Evolutionary conservation across 2,797 vertebrate genomes (phyloP).

Genomic region (Argyrosomus regius): DNA sequence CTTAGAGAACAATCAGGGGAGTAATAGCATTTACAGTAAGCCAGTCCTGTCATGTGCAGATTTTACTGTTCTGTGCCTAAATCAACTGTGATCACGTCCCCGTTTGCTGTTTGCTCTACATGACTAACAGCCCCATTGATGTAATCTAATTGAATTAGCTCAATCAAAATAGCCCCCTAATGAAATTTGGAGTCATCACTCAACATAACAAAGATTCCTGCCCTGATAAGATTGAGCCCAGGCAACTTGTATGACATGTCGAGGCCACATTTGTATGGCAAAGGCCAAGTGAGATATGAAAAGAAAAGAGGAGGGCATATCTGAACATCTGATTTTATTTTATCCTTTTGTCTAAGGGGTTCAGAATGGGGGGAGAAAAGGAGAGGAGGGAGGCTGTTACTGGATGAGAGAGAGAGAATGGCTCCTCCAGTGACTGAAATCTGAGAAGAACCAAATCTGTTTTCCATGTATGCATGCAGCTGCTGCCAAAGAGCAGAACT

Average conservation of each 20-base stretch:
- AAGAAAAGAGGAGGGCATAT: conserved; percentile 54
- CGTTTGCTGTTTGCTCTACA: conserved; percentile 68
- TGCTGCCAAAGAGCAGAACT: conserved; percentile 80
- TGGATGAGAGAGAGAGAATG: conserved; percentile 77
- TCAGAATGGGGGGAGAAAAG: neutral
- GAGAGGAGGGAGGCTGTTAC: conserved; percentile 57
- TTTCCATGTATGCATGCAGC: conserved; percentile 84
- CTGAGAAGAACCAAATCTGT: conserved; percentile 84
- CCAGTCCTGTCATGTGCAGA: conserved; percentile 48
- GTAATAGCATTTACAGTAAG: conserved; percentile 53
- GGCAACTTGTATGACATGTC: conserved; percentile 41
- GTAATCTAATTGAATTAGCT: conserved; percentile 74
- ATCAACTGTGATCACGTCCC: conserved; percentile 62
- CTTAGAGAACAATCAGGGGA: conserved; percentile 20
- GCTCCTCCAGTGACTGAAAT: conserved; percentile 82
- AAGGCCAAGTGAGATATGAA: conserved; percentile 63
- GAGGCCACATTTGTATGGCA: conserved; percentile 42
- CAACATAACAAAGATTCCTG: conserved; percentile 54
- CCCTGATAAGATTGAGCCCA: conserved; percentile 47
- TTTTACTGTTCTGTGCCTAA: conserved; percentile 44
- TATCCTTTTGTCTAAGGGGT: conserved; percentile 73
- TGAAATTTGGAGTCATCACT: conserved; percentile 71
- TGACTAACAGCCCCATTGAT: conserved; percentile 68
- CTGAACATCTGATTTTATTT: conserved; percentile 80
- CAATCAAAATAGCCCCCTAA: conserved; percentile 70